Evolutionary conservation across 2,113 vertebrate species (phyloP).

Genomic region (Amblyopsis rosae): DNA sequence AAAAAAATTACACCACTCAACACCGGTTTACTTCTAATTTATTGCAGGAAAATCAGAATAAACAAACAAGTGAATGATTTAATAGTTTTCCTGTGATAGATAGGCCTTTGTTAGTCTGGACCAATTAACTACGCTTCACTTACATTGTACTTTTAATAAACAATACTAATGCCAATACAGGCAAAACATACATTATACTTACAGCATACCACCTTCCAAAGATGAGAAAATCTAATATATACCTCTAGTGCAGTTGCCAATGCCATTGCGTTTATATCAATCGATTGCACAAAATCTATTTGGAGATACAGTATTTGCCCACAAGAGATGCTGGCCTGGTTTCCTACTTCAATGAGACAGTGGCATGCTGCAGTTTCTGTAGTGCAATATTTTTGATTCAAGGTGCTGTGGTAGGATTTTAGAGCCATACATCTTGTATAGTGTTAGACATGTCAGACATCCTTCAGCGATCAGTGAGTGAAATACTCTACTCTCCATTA

Average conservation of each 20-base stretch:
- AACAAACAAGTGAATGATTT: conserved; percentile 4
- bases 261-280: background rate
- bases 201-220: background rate
- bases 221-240: background rate
- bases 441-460: no score
- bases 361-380: conserved; percentile 7
- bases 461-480: no score
- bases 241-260: conserved; percentile 1
- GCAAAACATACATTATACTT: background rate
- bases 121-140: conserved; percentile 4
- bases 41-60: conserved; percentile 16
- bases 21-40: conserved; percentile 30
- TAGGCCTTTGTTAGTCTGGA: background rate
- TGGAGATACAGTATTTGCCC: conserved; percentile 24
- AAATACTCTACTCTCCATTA: no score
- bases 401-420: no score
- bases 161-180: conserved; percentile 1
- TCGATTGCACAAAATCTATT: conserved; percentile 16
- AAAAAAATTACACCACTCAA: conserved; percentile 35
- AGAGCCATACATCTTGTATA: no score
- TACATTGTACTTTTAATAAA: background rate
- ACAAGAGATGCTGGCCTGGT: conserved; percentile 14
- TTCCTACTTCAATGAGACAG: conserved; percentile 8
- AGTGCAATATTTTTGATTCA: background rate
- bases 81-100: background rate